Evolutionary conservation across 2,113 vertebrate genomes (phyloP).

Genomic region (Scartelaos histophorus): DNA sequence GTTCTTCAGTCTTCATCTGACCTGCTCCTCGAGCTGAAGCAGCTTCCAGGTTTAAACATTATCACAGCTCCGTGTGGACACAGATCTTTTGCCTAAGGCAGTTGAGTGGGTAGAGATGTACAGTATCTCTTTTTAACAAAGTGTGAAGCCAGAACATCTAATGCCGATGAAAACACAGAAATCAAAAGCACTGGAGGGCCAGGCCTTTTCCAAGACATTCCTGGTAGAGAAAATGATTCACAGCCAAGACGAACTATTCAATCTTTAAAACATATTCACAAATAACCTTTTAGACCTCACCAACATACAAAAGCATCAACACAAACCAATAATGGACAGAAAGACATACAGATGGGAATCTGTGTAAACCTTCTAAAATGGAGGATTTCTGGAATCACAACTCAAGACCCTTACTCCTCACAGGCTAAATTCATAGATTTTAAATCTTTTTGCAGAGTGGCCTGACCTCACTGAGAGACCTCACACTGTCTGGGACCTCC

Average conservation of each 20-base stretch:
- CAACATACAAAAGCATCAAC: no score
- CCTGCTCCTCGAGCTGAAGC: neutral
- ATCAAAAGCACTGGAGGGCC: neutral
- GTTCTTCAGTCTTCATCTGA: neutral
- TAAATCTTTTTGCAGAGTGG: no score
- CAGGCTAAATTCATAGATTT: no score
- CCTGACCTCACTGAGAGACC: no score
- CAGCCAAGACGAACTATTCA: no score
- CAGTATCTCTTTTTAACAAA: neutral
- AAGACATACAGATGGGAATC: neutral
- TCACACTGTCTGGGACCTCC: no score
- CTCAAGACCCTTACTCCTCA: no score
- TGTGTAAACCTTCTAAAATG: no score
- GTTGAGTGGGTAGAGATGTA: neutral
- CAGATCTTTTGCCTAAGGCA: neutral
- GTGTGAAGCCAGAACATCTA: neutral
- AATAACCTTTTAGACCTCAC: no score
- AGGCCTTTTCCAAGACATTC: neutral
- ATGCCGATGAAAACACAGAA: neutral
- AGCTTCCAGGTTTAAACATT: neutral
- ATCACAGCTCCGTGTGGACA: neutral
- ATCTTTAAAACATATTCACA: no score
- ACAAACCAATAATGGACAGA: neutral
- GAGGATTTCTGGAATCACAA: no score
- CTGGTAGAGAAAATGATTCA: neutral